phyloP scores from a whole-genome alignment of 2,888 invertebrate species.

The Gymnosoma rotundatum region DNA sequence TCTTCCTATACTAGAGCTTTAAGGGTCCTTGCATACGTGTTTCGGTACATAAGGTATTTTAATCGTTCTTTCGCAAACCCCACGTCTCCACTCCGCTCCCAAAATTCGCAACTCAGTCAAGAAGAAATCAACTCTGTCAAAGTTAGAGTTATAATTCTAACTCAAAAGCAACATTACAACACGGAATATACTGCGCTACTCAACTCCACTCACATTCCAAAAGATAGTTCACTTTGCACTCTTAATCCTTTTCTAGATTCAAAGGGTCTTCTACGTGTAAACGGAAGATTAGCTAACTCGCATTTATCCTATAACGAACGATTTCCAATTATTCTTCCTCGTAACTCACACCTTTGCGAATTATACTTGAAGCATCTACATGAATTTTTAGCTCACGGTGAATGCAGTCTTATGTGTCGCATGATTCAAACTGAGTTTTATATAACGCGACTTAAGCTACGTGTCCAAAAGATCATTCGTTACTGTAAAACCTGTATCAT shows the following conservation, averaged over 20 bases:
- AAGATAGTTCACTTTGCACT: neutral
- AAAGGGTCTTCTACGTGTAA: neutral
- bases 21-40: neutral
- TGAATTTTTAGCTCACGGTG: conserved; percentile 5
- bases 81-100: no score
- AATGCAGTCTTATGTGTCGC: conserved; percentile 23
- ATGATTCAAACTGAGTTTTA: conserved; percentile 11
- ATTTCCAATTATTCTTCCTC: conserved; percentile 24
- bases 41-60: neutral
- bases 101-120: neutral
- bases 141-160: neutral
- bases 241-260: neutral
- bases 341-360: conserved; percentile 14
- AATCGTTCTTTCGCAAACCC: no score
- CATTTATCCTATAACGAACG: neutral
- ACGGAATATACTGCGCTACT: no score
- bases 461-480: no score
- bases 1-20: no score
- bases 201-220: no score
- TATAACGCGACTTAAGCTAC: no score
- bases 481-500: conserved; percentile 33
- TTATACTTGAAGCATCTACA: conserved; percentile 22
- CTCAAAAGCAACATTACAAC: conserved; percentile 1
- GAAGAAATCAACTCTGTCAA: neutral
- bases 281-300: neutral